Conservation (phyloP, 2,797 vertebrate species). For the Pseudochromis fuscus region DNA sequence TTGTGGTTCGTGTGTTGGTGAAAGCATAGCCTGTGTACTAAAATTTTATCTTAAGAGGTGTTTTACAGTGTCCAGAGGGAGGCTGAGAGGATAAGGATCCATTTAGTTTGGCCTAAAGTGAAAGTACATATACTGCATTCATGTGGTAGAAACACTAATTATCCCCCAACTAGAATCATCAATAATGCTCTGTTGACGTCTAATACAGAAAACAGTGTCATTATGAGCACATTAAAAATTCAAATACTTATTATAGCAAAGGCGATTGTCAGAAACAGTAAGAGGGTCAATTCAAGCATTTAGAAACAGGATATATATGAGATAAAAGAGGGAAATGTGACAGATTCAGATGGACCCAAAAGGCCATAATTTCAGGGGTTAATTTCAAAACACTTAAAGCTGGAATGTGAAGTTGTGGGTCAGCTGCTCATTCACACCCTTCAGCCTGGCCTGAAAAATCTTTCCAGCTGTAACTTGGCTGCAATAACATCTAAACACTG, state of each 20-base stretch:
- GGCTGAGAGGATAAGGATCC: slow-evolving; percentile 29
- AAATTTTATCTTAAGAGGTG: slow-evolving; percentile 63
- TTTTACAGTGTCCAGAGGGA: slow-evolving; percentile 60
- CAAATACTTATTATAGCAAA: neutral
- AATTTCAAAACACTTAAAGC: slow-evolving; percentile 75
- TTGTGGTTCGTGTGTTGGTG: slow-evolving; percentile 57
- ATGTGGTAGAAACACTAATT: slow-evolving; percentile 27
- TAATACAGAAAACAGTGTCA: neutral
- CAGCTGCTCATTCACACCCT: slow-evolving; percentile 73
- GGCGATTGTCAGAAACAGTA: slow-evolving; percentile 1
- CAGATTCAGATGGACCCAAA: slow-evolving; percentile 21
- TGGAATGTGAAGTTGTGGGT: slow-evolving; percentile 76
- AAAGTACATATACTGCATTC: slow-evolving; percentile 27
- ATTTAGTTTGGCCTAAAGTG: slow-evolving; percentile 52
- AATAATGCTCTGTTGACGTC: neutral
- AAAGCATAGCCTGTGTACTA: slow-evolving; percentile 50
- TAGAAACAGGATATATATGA: slow-evolving; percentile 19
- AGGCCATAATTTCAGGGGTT: slow-evolving; percentile 56
- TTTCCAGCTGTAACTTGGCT: slow-evolving; percentile 76
- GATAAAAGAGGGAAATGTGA: slow-evolving; percentile 50
- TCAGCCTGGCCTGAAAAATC: slow-evolving; percentile 67
- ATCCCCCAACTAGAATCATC: slow-evolving; percentile 12
- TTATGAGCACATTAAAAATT: neutral
- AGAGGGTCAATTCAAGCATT: neutral
- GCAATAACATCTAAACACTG: slow-evolving; percentile 66